A percentile compares a stretch with the other conserved stretches of the same genome.
Evolutionary conservation across 2,888 invertebrate species (phyloP).

Genomic region (Muschampia plurimacula): DNA sequence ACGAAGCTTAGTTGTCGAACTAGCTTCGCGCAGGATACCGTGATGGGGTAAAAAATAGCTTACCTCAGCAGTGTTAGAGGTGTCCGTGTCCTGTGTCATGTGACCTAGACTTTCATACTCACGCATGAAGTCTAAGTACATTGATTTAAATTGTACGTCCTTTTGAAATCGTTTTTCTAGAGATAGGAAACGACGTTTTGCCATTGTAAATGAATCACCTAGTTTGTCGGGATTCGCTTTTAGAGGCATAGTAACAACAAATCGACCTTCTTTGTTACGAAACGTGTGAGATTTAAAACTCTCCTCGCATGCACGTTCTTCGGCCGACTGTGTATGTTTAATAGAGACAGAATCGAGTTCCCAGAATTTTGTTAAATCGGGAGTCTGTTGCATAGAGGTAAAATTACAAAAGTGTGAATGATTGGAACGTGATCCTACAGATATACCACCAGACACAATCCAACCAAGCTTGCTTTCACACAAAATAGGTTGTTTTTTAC

Average conservation of each 20-base stretch:
- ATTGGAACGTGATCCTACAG: too few relatives aligned
- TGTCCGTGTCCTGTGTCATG: background rate
- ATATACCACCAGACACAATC: too few relatives aligned
- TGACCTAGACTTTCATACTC: background rate
- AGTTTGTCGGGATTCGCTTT: background rate
- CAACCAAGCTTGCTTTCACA: too few relatives aligned
- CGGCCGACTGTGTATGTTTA: background rate
- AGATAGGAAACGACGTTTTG: background rate
- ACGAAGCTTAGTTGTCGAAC: slow-evolving; percentile 47
- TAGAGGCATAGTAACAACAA: background rate
- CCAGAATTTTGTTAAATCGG: too few relatives aligned
- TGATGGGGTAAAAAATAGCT: background rate
- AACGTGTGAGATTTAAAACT: background rate
- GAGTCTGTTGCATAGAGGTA: too few relatives aligned
- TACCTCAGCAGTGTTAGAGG: background rate
- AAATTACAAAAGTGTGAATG: too few relatives aligned
- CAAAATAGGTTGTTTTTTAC: too few relatives aligned
- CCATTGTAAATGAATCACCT: background rate
- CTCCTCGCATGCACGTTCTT: background rate
- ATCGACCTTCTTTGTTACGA: background rate
- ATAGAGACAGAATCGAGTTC: background rate
- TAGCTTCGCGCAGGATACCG: slow-evolving; percentile 38
- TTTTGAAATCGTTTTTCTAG: too few relatives aligned
- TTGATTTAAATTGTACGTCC: background rate
- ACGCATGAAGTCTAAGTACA: background rate